Evolutionary conservation across 2,113 vertebrate genomes (phyloP).

Genomic region (Chionis minor): DNA sequence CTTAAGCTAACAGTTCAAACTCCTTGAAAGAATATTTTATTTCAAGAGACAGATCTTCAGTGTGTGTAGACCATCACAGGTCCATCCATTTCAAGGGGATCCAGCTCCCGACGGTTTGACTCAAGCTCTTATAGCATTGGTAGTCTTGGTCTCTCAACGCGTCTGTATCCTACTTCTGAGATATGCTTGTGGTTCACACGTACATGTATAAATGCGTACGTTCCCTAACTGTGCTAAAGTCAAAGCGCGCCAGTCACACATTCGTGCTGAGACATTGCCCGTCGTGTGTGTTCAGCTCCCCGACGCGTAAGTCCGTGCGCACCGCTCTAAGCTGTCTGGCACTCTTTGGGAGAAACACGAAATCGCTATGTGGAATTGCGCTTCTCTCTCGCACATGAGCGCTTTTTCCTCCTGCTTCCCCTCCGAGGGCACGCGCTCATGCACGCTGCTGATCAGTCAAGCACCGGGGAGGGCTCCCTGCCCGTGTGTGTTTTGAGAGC

Average conservation of each 20-base stretch:
- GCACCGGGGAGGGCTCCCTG: background rate
- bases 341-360: background rate
- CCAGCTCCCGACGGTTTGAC: background rate
- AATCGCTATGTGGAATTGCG: accelerated
- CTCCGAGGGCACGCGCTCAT: accelerated
- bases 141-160: background rate
- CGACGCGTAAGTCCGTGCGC: accelerated
- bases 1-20: background rate
- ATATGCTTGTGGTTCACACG: background rate
- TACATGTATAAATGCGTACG: background rate
- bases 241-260: background rate
- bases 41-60: background rate
- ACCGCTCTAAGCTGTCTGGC: background rate
- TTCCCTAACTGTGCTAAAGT: background rate
- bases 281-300: background rate
- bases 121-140: background rate
- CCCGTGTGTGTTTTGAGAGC: background rate
- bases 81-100: background rate
- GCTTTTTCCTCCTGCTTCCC: background rate
- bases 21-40: background rate
- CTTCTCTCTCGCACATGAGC: background rate
- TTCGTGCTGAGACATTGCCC: background rate
- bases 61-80: background rate
- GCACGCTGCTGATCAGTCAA: background rate
- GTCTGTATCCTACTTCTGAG: background rate